phyloP scores from a whole-genome alignment of 2,888 invertebrate species.

The Lithosia quadra region DNA sequence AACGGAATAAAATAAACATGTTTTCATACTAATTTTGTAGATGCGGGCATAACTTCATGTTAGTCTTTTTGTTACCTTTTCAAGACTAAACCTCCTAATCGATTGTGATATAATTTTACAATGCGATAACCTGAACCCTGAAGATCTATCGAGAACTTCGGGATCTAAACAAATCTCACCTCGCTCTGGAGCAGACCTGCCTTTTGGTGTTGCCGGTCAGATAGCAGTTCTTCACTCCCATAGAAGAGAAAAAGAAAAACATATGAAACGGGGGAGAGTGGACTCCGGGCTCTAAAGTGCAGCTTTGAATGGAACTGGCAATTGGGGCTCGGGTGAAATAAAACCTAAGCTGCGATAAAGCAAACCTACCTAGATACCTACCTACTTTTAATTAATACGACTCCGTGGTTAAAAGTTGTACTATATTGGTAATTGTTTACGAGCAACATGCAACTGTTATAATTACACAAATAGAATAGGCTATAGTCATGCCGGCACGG shows the following conservation, averaged over 20 bases:
- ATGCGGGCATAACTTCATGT: not conserved
- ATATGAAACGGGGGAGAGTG: not conserved
- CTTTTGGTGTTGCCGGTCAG: no score
- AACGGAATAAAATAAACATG: conserved; percentile 1
- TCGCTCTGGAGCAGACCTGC: no score
- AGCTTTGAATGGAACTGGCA: not conserved
- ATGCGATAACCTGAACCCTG: not conserved
- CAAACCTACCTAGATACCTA: no score
- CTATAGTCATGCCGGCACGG: not conserved
- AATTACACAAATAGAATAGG: not conserved
- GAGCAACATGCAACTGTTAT: not conserved
- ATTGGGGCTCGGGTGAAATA: not conserved
- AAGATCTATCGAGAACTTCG: not conserved
- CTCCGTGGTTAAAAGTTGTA: not conserved
- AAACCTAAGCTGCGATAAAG: no score
- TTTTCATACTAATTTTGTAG: not conserved
- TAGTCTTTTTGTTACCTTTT: not conserved
- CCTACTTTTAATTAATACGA: not conserved
- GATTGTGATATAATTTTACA: not conserved
- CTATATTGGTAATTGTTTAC: not conserved
- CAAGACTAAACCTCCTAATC: not conserved
- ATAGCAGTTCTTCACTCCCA: no score
- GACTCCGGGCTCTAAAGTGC: not conserved
- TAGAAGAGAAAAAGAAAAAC: no score
- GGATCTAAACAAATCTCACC: not conserved